Evolutionary conservation across 64 coral and sea anemone genomes (phyloP), one percentile per base, ranked within the genome.

Genomic region (Hydrozoanthus tunicans): DNA sequence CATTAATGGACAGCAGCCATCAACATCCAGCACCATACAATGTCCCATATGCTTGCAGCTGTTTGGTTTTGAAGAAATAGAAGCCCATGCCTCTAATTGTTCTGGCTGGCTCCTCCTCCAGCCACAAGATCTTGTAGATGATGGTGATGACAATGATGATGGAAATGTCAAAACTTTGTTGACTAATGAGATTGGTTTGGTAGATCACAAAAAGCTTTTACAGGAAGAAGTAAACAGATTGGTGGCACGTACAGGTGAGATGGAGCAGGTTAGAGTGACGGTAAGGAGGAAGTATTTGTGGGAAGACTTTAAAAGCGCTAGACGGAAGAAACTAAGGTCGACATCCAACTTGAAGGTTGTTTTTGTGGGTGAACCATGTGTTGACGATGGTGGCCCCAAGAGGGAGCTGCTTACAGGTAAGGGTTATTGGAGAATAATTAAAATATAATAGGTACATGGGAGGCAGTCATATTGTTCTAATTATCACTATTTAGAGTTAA

Each of bases 1-100:
- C 64, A 57, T 56, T 64, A 86, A 71, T 71, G 83, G 57, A 91
- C 66, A 67, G 66, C 71, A 57, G 77, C 24, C 68, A 74, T 64
- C 24, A 56, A 57, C 24, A 32, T 72, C 53, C 43, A 17, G 53
- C 59, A 79, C 75, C 61, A 56, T 90, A 79, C 60, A 78, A 64
- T 93, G 86, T 24, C 86, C 92, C 64, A 81, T 93, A 74, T 90
- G 86, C 86, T 52, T 70, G 0, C 52, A 65, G 68, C 77, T 77
- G 43, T 94, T 90, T 81, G 61, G 63, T 59, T 67, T 66, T 52
- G 32, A 25, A 60, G 77, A 94, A 63, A 90, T 94, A 61, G 92
- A 94, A 90, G 86, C 89, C 26, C 85, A 94, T 94, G 92, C 92
- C 58, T 85, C 74, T 90, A 81, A 76, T 6, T 94, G 78, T 94